phyloP scores from a whole-genome alignment of 2,113 vertebrate species.

The Pipra filicauda region DNA sequence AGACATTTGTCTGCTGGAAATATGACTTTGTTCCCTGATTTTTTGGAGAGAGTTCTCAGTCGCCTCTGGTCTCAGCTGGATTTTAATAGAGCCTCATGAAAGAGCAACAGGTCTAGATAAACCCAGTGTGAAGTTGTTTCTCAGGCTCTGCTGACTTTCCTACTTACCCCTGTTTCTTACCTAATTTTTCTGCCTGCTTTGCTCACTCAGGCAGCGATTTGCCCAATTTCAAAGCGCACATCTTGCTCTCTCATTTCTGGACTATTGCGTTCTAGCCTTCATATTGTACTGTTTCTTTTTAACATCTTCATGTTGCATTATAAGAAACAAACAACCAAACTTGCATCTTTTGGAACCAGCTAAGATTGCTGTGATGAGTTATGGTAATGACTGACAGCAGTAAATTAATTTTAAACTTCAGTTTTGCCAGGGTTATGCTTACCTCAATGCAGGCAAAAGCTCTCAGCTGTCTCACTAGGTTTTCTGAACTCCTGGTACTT shows the following conservation, averaged over 20 bases:
- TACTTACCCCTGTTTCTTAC: neutral
- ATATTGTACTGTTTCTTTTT: neutral
- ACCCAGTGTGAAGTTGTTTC: neutral
- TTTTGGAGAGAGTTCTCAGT: neutral
- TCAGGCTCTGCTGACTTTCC: neutral
- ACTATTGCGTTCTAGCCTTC: neutral
- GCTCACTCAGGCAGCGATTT: neutral
- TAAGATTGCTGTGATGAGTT: neutral
- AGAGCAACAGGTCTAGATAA: constrained; percentile 5
- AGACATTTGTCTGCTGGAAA: neutral
- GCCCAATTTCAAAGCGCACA: neutral
- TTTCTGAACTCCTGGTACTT: neutral
- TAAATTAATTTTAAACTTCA: neutral
- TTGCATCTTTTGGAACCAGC: neutral
- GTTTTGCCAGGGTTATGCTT: neutral
- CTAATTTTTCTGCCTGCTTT: neutral
- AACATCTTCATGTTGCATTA: neutral
- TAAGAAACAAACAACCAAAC: neutral
- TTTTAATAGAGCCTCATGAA: constrained; percentile 14
- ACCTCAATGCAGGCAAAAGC: neutral
- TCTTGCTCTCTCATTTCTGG: neutral
- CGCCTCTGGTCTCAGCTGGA: neutral
- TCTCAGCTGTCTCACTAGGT: neutral
- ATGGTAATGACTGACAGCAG: neutral
- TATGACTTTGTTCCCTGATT: neutral